phyloP scores from a whole-genome alignment of 2,113 vertebrate species.

The Grammomys surdaster region DNA sequence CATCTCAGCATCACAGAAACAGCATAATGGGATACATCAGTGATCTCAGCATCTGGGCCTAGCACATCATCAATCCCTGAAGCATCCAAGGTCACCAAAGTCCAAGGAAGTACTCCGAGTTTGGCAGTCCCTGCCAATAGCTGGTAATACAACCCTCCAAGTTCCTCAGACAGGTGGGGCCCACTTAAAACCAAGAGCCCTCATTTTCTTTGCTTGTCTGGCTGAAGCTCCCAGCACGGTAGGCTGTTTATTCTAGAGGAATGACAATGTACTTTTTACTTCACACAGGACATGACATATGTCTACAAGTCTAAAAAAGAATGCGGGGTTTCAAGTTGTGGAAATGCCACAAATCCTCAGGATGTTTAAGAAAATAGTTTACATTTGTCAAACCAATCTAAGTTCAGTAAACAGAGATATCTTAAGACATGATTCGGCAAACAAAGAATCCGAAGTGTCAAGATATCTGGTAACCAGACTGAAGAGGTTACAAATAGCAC shows the following conservation, averaged over 20 bases:
- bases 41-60: neutral
- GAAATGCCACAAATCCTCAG: conserved; percentile 30
- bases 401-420: conserved; percentile 60
- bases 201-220: neutral
- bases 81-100: neutral
- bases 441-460: conserved; percentile 26
- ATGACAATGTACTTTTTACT: neutral
- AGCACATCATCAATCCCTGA: neutral
- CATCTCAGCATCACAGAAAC: neutral
- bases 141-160: neutral
- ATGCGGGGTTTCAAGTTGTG: conserved; percentile 43
- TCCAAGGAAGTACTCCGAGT: conserved; percentile 2
- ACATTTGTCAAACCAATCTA: conserved; percentile 62
- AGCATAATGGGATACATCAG: neutral
- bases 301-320: neutral
- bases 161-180: neutral
- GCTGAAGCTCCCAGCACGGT: neutral
- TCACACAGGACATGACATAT: conserved; percentile 42
- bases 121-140: neutral
- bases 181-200: neutral
- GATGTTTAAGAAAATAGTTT: conserved; percentile 47
- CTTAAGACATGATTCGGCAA: neutral
- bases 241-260: neutral
- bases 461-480: conserved; percentile 51
- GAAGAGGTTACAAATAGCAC: conserved; percentile 52